Base-by-base conservation (phyloP, 2,888 invertebrate species). In the Diarsia rubi region DNA sequence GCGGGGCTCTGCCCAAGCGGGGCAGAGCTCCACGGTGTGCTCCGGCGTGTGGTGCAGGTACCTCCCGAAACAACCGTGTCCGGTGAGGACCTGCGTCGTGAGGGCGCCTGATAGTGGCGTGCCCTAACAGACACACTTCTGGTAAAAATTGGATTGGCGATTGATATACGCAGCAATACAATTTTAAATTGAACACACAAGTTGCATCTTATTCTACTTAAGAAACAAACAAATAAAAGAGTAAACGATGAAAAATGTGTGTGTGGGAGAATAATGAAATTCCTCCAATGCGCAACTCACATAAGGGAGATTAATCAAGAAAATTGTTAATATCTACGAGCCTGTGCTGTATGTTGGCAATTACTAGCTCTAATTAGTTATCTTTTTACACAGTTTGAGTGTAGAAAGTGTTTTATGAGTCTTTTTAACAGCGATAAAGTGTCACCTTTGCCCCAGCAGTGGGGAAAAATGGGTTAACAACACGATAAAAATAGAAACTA, bases 291-390 rank as follows among this genome's bases (percentile, higher is more conserved):
- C 68, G 83, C 82, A 79, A 82, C 78, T 84, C 80, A 83, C 81
- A 81, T 80, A 85, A 71, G 74, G 79, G 79, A 79, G 81, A 89
- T 88, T 87, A 88, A 89, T 90, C 88, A 88, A 85, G 88, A 80
- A 88, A 88, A 90, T 89, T 82, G 85, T 82, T 86, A 83, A 86
- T 77, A 81, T 84, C 79, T 75, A 73, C 67, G 67, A 77, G 80
- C 63, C 77, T 77, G 60, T 75, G 73, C 73, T 88, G 64, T 69
- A 49, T 62, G 84, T 54, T 65, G 60, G 74, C 62, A 79, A 85
- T 78, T 86, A 86, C 81, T 76, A 64, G 54, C 60, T 60, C 60
- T 73, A 74, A 68, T 75, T 79, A 82, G 66, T 70, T 62, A 67
- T 63, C 31, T 74, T 86, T 83, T 72, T 77, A 81, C 66, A n/a